A percentile compares a stretch with the other conserved stretches of the same genome.
phyloP scores from a whole-genome alignment of 1,140 invertebrate genomes.

The Goniozus legneri region DNA sequence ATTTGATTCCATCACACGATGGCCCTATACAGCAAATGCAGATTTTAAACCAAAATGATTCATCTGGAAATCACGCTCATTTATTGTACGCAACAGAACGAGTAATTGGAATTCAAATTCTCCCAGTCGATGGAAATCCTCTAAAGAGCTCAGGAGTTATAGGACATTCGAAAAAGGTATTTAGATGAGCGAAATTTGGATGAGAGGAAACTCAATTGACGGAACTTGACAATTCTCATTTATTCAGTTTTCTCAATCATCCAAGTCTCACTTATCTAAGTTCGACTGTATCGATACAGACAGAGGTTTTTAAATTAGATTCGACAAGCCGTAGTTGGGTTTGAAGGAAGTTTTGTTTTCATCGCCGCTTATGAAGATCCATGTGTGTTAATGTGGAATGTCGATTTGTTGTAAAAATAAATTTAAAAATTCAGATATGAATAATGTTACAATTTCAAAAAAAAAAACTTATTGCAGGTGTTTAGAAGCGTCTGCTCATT shows the following conservation, averaged over 20 bases:
- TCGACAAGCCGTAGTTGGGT: no score
- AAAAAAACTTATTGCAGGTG: conserved; percentile 40
- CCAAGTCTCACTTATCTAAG: no score
- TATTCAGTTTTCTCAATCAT: no score
- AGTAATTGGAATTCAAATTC: conserved; percentile 65
- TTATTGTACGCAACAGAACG: conserved; percentile 63
- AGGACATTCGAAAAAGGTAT: conserved; percentile 62
- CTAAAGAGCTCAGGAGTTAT: conserved; percentile 64
- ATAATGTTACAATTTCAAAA: conserved; percentile 1
- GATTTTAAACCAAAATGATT: conserved; percentile 32
- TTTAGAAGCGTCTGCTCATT: conserved; percentile 51
- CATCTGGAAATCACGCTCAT: conserved; percentile 45
- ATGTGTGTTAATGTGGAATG: conserved; percentile 60
- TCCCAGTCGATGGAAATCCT: conserved; percentile 71
- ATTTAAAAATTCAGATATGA: not conserved
- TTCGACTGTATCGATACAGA: no score
- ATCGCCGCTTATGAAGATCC: conserved; percentile 57
- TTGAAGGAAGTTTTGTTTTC: no score
- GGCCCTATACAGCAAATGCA: conserved; percentile 53
- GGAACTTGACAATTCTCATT: no score
- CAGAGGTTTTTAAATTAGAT: no score
- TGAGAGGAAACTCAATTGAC: no score
- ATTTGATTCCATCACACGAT: conserved; percentile 65
- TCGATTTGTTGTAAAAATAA: conserved; percentile 54
- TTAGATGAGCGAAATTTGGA: conserved; percentile 4